Evolutionary conservation across 2,113 vertebrate species (phyloP).

Genomic region (Riparia riparia): DNA sequence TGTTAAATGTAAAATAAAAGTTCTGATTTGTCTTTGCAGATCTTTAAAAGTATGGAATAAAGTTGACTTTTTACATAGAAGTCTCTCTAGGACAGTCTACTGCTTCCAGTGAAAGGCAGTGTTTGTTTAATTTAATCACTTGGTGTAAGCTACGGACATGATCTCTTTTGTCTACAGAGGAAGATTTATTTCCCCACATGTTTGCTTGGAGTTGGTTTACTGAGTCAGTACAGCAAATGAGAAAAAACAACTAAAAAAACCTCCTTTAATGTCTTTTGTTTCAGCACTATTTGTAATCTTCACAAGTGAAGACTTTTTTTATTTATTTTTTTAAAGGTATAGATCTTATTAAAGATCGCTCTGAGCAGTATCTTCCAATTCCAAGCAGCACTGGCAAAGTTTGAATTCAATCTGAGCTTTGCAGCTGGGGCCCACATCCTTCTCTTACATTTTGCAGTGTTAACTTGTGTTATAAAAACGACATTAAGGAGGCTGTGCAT

Average conservation of each 20-base stretch:
- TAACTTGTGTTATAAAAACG: neutral
- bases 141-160: neutral
- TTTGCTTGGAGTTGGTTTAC: neutral
- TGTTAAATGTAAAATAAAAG: neutral
- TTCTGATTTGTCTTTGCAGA: neutral
- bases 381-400: neutral
- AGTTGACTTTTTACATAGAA: neutral
- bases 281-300: neutral
- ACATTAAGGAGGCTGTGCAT: neutral
- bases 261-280: neutral
- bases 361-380: neutral
- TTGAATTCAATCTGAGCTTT: constrained; percentile 23
- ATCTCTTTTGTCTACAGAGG: neutral
- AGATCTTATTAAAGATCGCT: constrained; percentile 9
- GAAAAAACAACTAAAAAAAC: neutral
- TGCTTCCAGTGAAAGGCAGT: neutral
- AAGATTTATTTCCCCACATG: constrained; percentile 1
- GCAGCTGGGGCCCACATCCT: neutral
- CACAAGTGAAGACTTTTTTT: neutral
- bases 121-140: constrained; percentile 22
- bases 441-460: neutral
- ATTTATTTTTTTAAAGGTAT: neutral
- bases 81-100: neutral
- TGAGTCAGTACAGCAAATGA: constrained; percentile 6
- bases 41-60: neutral